Conservation (phyloP, 2,113 vertebrate genomes). For the Egretta garzetta region DNA sequence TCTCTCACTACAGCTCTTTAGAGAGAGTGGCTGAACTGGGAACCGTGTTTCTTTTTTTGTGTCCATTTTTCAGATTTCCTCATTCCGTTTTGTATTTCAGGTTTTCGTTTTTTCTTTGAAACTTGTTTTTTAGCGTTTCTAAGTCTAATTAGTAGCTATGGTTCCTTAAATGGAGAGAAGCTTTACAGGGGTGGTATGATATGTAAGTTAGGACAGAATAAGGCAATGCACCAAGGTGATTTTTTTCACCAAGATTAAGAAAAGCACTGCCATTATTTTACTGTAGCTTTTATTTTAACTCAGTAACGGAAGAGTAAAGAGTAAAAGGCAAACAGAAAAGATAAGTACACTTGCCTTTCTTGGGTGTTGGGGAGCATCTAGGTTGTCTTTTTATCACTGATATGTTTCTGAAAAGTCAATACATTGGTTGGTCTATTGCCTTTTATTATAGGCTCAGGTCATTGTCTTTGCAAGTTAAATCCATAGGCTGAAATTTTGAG, state of each 20-base stretch:
- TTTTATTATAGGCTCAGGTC: background rate
- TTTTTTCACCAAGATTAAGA: background rate
- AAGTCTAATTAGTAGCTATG: background rate
- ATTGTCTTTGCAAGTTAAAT: background rate
- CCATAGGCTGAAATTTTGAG: background rate
- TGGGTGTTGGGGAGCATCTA: background rate
- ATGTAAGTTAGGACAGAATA: background rate
- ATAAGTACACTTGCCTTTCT: background rate
- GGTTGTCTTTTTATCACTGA: background rate
- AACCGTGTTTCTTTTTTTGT: background rate
- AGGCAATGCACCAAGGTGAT: background rate
- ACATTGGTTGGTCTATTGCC: background rate
- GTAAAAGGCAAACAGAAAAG: background rate
- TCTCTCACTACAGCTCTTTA: background rate
- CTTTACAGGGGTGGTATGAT: background rate
- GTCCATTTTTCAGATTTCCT: background rate
- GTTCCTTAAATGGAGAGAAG: background rate
- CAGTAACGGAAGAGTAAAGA: background rate
- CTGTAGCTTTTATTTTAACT: background rate
- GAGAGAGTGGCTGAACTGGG: background rate
- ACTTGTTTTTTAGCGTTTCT: background rate
- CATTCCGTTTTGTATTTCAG: background rate
- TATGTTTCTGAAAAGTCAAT: background rate
- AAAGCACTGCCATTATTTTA: background rate
- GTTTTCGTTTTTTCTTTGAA: background rate